Base-by-base conservation (phyloP, 2,113 vertebrate species). In the Dasyprocta punctata region DNA sequence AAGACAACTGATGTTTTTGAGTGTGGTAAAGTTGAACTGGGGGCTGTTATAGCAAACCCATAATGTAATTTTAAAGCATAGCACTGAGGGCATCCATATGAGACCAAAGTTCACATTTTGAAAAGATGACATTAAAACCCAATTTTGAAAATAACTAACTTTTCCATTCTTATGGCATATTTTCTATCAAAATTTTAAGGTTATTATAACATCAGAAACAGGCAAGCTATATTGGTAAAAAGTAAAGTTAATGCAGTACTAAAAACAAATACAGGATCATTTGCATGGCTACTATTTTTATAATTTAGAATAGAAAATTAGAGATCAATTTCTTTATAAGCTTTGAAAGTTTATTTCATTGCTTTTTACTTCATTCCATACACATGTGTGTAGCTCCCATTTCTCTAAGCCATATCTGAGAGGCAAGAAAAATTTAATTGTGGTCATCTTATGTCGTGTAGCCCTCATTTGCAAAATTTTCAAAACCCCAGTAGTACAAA, bases 1-100 rank as follows among this genome's bases (percentile, higher is more conserved):
- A 0, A 33, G 17, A 47, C 5, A 82, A 11, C 4, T 84, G 49
- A 65, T 92, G 16, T 75, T 82, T 44, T 30, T 12, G 6, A 86
- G 5, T 81, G 20, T 75, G 9, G n/a, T 84, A 19, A 58, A 92
- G 92, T 97, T 84, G 73, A 83, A 84, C 83, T 95, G 54, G 81
- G 47, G 90, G 5, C 7, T 92, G 38, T 83, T 86, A 36, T 71
- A 11, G 67, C 47, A 67, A 80, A 94, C 92, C 19, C 3, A 69
- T 82, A 41, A 52, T 49, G 12, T 52, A 49, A 77, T 30, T 92
- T 94, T 54, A 73, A 87, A 96, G 44, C 63, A 7, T 90, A 78
- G 36, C 47, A 30, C 41, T 87, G 38, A 92, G 52, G 33, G 8
- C 28, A 47, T 67, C 41, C 38, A n/a, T 67, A 85, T 67, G 28